Evolutionary conservation across 2,888 invertebrate species (phyloP).

Genomic region (Chesias legatella): DNA sequence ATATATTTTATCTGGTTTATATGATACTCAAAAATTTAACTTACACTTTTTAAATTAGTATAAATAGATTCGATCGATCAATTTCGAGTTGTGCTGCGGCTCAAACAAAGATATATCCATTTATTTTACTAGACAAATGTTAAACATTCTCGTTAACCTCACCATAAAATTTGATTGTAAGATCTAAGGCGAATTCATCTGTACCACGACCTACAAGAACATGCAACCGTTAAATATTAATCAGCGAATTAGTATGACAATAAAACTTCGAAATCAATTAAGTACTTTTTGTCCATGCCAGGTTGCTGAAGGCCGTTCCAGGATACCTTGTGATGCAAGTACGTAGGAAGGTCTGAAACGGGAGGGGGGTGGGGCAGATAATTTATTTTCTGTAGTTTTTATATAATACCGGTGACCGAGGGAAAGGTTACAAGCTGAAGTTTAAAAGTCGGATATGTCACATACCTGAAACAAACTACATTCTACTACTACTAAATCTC

Average conservation of each 20-base stretch:
- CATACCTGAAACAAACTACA: too few species aligned
- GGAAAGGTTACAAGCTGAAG: too few species aligned
- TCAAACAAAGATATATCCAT: constrained; percentile 1
- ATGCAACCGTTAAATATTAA: constrained; percentile 63
- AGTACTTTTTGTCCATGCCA: constrained; percentile 53
- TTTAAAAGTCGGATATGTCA: too few species aligned
- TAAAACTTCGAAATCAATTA: constrained; percentile 74
- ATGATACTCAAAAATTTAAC: too few species aligned
- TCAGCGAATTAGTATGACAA: constrained; percentile 72
- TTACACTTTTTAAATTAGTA: too few species aligned
- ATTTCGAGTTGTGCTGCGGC: too few species aligned
- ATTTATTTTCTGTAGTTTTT: too few species aligned
- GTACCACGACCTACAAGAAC: constrained; percentile 59
- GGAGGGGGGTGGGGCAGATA: too few species aligned
- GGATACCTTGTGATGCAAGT: constrained; percentile 34
- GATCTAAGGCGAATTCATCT: constrained; percentile 54
- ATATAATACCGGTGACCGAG: too few species aligned
- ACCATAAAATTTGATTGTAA: constrained; percentile 56
- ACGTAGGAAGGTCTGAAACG: constrained; percentile 3
- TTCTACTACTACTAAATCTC: too few species aligned
- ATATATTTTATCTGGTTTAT: too few species aligned
- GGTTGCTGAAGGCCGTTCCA: constrained; percentile 53
- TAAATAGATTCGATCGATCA: too few species aligned
- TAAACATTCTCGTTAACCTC: constrained; percentile 30
- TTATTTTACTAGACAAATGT: not conserved